Evolutionary conservation across 2,797 vertebrate genomes (phyloP).

Genomic region (Sardinella longiceps): DNA sequence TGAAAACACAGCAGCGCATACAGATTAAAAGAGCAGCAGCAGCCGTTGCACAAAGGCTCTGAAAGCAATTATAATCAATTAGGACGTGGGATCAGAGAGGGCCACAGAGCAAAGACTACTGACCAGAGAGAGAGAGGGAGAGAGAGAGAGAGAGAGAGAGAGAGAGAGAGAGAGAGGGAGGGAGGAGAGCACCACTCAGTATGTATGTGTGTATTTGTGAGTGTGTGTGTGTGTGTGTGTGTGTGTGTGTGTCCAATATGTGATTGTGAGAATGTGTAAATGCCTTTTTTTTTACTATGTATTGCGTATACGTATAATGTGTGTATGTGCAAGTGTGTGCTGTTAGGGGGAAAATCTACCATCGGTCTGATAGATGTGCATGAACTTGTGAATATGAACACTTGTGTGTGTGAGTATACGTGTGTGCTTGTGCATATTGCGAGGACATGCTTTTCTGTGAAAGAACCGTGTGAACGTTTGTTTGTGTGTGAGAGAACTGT

Average conservation of each 20-base stretch:
- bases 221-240: conserved; percentile 25
- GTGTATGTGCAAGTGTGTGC: no score
- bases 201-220: conserved; percentile 20
- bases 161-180: background rate
- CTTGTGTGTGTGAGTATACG: conserved; percentile 19
- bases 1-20: background rate
- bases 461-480: background rate
- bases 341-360: no score
- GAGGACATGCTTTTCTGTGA: background rate
- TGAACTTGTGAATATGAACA: background rate
- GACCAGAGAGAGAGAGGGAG: background rate
- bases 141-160: no score
- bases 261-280: background rate
- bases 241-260: background rate
- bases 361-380: no score
- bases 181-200: conserved; percentile 3
- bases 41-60: conserved; percentile 39
- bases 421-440: background rate
- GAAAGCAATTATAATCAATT: conserved; percentile 65
- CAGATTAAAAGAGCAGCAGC: conserved; percentile 24
- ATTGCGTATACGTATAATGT: background rate
- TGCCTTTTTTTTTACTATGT: no score
- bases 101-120: background rate
- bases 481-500: background rate
- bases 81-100: conserved; percentile 42